Evolutionary conservation across 1,140 invertebrate species (phyloP).

Genomic region (Eciton burchellii): DNA sequence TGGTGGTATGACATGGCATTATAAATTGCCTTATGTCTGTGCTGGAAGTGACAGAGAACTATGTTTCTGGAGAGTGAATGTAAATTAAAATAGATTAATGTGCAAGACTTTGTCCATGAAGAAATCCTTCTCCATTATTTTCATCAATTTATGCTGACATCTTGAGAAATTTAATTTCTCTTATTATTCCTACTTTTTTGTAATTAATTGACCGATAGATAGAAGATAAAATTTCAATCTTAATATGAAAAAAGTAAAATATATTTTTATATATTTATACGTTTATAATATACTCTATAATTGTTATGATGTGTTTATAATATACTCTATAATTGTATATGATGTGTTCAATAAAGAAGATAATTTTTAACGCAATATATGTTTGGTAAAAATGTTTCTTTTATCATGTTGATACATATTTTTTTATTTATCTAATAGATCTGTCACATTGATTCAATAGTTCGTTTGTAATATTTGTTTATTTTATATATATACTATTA

Average conservation of each 20-base stretch:
- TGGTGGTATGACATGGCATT: slow-evolving; percentile 88
- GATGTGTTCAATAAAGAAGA: no score
- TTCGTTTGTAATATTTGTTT: no score
- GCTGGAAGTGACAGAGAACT: slow-evolving; percentile 88
- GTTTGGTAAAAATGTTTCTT: no score
- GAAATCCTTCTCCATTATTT: neutral
- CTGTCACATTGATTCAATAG: no score
- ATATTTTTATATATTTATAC: neutral
- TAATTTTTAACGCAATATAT: no score
- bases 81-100: slow-evolving; percentile 82
- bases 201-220: no score
- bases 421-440: no score
- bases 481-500: no score
- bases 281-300: no score
- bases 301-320: slow-evolving; percentile 54
- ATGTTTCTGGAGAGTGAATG: slow-evolving; percentile 88
- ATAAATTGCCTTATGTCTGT: slow-evolving; percentile 87
- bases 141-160: neutral
- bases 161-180: neutral
- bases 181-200: slow-evolving; percentile 28
- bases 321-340: neutral
- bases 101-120: neutral
- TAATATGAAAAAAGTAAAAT: no score
- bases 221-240: no score
- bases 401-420: no score